These are phyloP conservation scores for Ceryle rudis DNA, from an alignment of 2,797 vertebrate genomes.

Conservation along the genomic window DNA sequence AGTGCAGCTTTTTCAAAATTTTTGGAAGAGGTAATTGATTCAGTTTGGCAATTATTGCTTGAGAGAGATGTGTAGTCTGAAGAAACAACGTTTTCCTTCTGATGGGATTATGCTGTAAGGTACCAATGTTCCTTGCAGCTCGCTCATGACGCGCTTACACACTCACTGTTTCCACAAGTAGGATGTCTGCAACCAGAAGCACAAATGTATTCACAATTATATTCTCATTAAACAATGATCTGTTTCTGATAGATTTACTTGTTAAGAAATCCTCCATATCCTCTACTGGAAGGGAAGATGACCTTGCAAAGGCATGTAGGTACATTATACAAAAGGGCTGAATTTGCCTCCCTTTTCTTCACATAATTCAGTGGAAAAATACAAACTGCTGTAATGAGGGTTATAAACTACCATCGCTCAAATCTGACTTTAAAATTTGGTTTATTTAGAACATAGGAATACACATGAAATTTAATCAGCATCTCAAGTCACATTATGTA, in stretches of 20 bases:
- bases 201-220: background rate
- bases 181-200: background rate
- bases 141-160: background rate
- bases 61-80: background rate
- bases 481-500: conserved; percentile 71
- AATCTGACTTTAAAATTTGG: conserved; percentile 80
- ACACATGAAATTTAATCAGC: conserved; percentile 77
- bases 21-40: background rate
- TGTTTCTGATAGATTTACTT: background rate
- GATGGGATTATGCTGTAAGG: background rate
- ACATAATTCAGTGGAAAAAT: conserved; percentile 77
- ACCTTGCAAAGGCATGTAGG: background rate
- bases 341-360: conserved; percentile 45
- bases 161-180: background rate
- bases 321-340: conserved; percentile 19
- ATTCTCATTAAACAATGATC: background rate
- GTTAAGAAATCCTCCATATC: conserved; percentile 4
- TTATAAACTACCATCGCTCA: conserved; percentile 72
- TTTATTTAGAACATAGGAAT: conserved; percentile 75
- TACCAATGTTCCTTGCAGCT: background rate
- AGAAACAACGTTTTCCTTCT: background rate
- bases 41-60: background rate
- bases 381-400: conserved; percentile 71
- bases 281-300: conserved; percentile 45
- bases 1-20: background rate